These are phyloP conservation scores for Oreochromis tanganicae DNA, from an alignment of 2,113 vertebrate species.

Conservation along the genomic window DNA sequence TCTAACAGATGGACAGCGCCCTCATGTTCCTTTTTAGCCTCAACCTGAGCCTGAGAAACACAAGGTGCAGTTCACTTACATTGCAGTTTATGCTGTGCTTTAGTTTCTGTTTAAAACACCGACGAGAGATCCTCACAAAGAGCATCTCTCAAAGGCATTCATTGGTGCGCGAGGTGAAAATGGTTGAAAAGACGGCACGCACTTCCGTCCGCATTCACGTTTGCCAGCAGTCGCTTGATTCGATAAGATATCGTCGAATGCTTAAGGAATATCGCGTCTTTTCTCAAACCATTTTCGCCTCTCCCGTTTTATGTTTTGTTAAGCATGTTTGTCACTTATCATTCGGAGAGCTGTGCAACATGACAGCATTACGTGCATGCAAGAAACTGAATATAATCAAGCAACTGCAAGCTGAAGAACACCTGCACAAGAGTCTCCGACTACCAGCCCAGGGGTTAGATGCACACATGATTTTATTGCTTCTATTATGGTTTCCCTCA, in stretches of 20 bases:
- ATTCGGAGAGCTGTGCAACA: not conserved
- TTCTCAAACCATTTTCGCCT: conserved; percentile 6
- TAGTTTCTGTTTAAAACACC: conserved; percentile 17
- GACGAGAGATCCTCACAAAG: not conserved
- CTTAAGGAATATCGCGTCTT: not conserved
- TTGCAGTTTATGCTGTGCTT: not conserved
- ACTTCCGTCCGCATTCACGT: not conserved
- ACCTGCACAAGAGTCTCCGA: not conserved
- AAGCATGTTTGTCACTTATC: not conserved
- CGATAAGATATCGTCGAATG: not conserved
- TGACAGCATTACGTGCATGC: not conserved
- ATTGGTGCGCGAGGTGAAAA: not conserved
- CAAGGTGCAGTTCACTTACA: conserved; percentile 46
- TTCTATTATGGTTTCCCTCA: not conserved
- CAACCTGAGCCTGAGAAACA: conserved; percentile 92
- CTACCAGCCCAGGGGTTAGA: not conserved
- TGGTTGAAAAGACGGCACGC: not conserved
- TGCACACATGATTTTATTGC: not conserved
- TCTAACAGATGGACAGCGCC: conserved; percentile 96
- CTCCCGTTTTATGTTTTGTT: not conserved
- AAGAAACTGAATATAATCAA: not conserved
- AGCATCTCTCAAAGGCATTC: not conserved
- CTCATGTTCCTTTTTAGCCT: conserved; percentile 97
- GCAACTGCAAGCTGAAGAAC: not conserved
- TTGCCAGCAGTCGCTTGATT: not conserved